phyloP scores from a whole-genome alignment of 2,888 invertebrate species.

The Chirona hameri region DNA sequence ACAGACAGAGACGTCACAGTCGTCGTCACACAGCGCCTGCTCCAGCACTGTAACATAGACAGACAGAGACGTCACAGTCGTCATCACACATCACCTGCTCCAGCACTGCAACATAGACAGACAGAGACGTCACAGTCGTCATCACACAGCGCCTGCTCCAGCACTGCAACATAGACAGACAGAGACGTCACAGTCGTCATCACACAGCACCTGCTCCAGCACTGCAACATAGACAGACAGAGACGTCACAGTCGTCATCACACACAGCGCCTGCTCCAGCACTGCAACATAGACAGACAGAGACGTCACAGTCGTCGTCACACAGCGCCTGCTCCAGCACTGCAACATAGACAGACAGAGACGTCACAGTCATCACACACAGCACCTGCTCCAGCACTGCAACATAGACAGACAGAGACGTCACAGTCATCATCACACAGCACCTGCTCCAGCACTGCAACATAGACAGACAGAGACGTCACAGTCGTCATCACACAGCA shows the following conservation, averaged over 20 bases:
- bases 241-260: too few species aligned
- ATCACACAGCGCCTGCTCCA: background rate
- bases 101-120: background rate
- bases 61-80: conserved; percentile 28
- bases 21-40: too few species aligned
- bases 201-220: conserved; percentile 10
- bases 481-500: background rate
- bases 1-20: too few species aligned
- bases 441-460: conserved; percentile 3
- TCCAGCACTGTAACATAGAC: too few species aligned
- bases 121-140: background rate
- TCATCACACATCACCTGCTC: too few species aligned
- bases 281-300: too few species aligned
- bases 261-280: too few species aligned
- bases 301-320: too few species aligned
- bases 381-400: too few species aligned
- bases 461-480: background rate
- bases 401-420: conserved; percentile 12
- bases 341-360: background rate
- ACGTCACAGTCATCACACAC: background rate
- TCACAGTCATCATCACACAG: background rate
- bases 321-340: too few species aligned
- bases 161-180: background rate
- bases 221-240: too few species aligned
- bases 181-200: background rate